Evolutionary conservation across 1,140 invertebrate species (phyloP), one percentile per base, ranked within the genome.

Genomic region (Cotesia chilonis): DNA sequence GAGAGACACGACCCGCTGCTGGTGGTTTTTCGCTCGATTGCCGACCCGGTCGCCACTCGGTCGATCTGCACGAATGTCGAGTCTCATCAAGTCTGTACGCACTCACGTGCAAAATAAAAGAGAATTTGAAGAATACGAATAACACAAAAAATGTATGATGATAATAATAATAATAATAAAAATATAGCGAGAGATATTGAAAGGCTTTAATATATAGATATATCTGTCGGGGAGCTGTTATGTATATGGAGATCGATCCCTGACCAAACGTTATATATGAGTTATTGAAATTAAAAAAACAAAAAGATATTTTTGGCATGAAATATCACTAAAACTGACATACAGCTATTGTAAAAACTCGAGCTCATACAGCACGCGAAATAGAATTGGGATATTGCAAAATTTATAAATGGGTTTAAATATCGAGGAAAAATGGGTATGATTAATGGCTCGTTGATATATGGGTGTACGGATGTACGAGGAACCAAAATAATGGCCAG

Each of bases 21-120:
- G 57, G 38, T 47, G 59, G 68, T 61, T 69, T 74, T 68, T 74
- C 68, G 73, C 73, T 74, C 73, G 73, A 74, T 74, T 74, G 68
- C 64, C 69, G 73, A 64, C 54, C 52, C 61, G 68, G 61, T 70
- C 41, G 64, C 69, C 55, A 57, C 69, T 67, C 72, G 68, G 52
- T 66, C 73, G 73, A 74, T 74, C 64, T 70, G 64, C 64, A 68
- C 64, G 51, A 65, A 67, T 65, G 73, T 55, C 66, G 14, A 55
- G 52, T 68, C 41, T 37, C 63, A 65, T 65, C 63, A 37, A 65
- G 66, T 28, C 28, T 68, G 51, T 55, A 68, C 35, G 61, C 64
- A 47, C 37, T 47, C 51, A 64, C 35, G 60, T 47, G 54, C 69
- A 57, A 54, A 70, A 64, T 65, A 59, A 37, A 14, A 20, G 28